Conservation (phyloP, 2,888 invertebrate genomes). For the Cephonodes hylas region DNA sequence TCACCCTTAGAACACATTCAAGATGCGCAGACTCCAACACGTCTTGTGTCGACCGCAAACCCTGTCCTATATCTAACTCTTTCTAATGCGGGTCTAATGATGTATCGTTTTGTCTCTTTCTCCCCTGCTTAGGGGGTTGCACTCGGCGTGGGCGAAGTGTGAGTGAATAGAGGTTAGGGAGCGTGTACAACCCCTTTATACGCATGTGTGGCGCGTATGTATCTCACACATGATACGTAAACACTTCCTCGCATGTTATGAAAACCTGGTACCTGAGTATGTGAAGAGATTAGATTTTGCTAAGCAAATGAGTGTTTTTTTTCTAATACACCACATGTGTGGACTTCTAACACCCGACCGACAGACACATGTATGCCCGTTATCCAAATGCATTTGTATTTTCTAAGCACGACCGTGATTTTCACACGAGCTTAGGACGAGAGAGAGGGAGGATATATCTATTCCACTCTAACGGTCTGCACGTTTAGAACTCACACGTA, state of each 20-base stretch:
- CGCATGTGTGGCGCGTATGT: constrained; percentile 71
- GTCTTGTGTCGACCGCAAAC: constrained; percentile 54
- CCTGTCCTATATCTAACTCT: constrained; percentile 59
- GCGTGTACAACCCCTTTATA: constrained; percentile 70
- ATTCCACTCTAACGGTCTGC: constrained; percentile 31
- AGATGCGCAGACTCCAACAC: constrained; percentile 75
- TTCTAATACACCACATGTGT: constrained; percentile 64
- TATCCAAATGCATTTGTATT: constrained; percentile 38
- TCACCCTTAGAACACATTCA: constrained; percentile 69
- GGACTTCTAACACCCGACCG: constrained; percentile 27
- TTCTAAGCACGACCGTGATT: constrained; percentile 38
- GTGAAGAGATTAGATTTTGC: constrained; percentile 81
- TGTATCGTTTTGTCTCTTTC: constrained; percentile 47
- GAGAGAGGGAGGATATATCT: constrained; percentile 30
- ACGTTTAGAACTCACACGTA: constrained; percentile 39
- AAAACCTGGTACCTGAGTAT: constrained; percentile 74
- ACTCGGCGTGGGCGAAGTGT: constrained; percentile 37
- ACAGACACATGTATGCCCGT: constrained; percentile 24
- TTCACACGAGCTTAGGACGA: constrained; percentile 41
- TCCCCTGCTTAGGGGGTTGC: constrained; percentile 58
- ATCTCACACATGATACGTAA: constrained; percentile 61
- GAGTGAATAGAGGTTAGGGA: constrained; percentile 62
- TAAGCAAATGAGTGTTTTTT: constrained; percentile 74
- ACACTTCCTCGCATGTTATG: constrained; percentile 60
- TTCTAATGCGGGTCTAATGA: constrained; percentile 49